A percentile compares a stretch with the other conserved stretches of the same genome.
These are phyloP conservation scores for Amphiprion percula DNA, from an alignment of 2,113 vertebrate genomes.

Conservation along the genomic window DNA sequence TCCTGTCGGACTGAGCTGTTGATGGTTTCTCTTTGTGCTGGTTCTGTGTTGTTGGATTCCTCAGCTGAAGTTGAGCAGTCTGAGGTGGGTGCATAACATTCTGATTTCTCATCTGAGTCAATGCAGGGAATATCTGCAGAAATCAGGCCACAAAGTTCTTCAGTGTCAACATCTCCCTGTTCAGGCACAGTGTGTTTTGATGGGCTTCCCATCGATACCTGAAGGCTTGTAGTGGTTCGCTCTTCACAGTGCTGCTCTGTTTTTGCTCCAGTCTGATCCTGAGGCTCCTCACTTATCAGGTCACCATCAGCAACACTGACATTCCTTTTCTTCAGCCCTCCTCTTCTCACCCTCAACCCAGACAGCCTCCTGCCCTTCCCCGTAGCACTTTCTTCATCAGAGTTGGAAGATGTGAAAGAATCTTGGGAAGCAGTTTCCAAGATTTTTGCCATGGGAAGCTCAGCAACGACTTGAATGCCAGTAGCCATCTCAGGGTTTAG, in stretches of 20 bases:
- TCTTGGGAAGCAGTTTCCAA: neutral
- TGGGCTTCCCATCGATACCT: neutral
- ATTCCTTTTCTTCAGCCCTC: conserved; percentile 45
- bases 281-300: conserved; percentile 12
- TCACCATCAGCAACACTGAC: conserved; percentile 8
- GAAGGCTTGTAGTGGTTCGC: neutral
- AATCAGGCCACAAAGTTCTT: neutral
- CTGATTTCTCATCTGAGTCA: conserved; percentile 4
- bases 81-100: neutral
- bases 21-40: neutral
- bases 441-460: conserved; percentile 3
- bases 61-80: neutral
- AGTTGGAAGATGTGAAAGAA: neutral
- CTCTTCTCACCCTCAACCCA: neutral
- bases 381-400: neutral
- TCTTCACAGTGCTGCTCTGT: conserved; percentile 23
- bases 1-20: neutral
- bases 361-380: neutral
- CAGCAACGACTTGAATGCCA: neutral
- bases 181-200: neutral
- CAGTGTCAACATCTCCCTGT: neutral
- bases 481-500: neutral
- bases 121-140: conserved; percentile 1
- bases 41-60: neutral
- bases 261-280: neutral